Percentiles rank a stretch among this genome's conserved stretches.
Conservation (phyloP, 92 coral and sea anemone genomes). For the Pocillopora meandrina region DNA sequence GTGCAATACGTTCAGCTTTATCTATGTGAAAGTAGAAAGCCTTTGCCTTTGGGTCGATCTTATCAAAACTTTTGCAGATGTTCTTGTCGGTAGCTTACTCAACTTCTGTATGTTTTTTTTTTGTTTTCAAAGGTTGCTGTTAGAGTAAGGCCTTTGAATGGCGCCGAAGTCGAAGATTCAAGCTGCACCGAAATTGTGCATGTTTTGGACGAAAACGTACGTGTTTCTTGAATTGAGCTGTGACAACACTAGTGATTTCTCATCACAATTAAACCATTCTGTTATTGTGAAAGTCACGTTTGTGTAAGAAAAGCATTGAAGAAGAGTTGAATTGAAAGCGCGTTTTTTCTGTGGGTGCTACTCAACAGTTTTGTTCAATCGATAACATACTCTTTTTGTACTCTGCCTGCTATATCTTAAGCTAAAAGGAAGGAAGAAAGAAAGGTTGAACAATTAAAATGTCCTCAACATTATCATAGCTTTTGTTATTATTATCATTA, state of each 20-base stretch:
- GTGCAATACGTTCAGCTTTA: too few relatives aligned
- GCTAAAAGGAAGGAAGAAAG: too few relatives aligned
- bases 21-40: not conserved
- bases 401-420: too few relatives aligned
- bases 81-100: not conserved
- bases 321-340: too few relatives aligned
- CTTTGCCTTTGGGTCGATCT: not conserved
- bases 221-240: slow-evolving; percentile 6
- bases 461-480: too few relatives aligned
- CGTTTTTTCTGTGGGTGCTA: too few relatives aligned
- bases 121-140: slow-evolving; percentile 60
- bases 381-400: too few relatives aligned
- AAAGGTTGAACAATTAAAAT: too few relatives aligned
- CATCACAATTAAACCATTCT: not conserved
- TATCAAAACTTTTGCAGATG: not conserved
- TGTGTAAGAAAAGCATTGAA: too few relatives aligned
- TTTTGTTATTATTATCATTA: too few relatives aligned
- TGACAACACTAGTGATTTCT: not conserved
- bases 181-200: slow-evolving; percentile 65
- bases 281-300: not conserved
- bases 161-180: slow-evolving; percentile 49
- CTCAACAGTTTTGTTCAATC: too few relatives aligned
- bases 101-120: not conserved
- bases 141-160: slow-evolving; percentile 72
- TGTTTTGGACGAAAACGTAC: slow-evolving; percentile 68